Evolutionary conservation across 30 jellyfish, hydroid and myxozoan genomes (phyloP).

Genomic region (Turritopsis dohrnii): DNA sequence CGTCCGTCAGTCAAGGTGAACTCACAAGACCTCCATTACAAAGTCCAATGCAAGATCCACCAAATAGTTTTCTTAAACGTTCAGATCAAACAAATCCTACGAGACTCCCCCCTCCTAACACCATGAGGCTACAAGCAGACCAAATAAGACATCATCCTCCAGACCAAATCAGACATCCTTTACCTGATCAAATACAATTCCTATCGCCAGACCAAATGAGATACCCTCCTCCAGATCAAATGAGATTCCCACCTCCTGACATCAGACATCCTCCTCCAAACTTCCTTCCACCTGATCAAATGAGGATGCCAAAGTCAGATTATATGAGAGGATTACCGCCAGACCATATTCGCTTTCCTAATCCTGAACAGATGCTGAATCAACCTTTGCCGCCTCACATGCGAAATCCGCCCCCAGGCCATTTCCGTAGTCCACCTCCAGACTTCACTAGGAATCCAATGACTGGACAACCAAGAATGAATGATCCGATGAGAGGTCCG

Average conservation of each 20-base stretch:
- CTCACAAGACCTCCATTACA: not conserved
- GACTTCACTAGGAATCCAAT: not conserved
- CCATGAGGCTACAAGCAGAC: slow-evolving; percentile 4
- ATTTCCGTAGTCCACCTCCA: not conserved
- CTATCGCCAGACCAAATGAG: slow-evolving; percentile 10
- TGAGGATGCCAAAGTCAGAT: not conserved
- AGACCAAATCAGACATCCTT: slow-evolving; percentile 11
- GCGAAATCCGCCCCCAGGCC: not conserved
- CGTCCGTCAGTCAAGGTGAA: not conserved
- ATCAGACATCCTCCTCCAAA: slow-evolving; percentile 13
- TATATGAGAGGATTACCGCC: not conserved
- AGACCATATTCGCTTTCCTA: not conserved
- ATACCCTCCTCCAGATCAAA: slow-evolving; percentile 13
- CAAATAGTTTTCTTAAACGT: not conserved
- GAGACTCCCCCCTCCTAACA: slow-evolving; percentile 7
- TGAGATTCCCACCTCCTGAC: slow-evolving; percentile 5
- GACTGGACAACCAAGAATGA: not conserved
- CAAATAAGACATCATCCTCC: slow-evolving; percentile 2
- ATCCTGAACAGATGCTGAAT: not conserved
- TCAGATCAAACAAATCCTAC: not conserved
- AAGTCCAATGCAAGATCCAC: not conserved
- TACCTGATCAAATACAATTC: slow-evolving; percentile 4
- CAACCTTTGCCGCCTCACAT: not conserved
- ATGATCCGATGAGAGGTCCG: not conserved
- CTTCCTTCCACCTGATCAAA: not conserved